Evolutionary conservation across 2,888 invertebrate species (phyloP).

Genomic region (Ectobius pallidus): DNA sequence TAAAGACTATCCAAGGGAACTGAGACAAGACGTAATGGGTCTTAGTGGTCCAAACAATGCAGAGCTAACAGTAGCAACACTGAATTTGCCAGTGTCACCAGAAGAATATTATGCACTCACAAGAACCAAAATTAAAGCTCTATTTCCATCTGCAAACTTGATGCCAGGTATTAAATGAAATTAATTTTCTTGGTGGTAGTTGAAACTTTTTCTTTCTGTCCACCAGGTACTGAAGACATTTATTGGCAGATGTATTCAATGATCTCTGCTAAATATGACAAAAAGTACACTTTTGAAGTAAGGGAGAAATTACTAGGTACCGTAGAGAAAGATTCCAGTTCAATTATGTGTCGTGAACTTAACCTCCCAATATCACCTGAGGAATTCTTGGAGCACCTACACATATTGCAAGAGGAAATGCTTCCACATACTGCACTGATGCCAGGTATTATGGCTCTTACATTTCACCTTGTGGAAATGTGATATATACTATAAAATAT

Average conservation of each 20-base stretch:
- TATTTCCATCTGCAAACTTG: slow-evolving; percentile 23
- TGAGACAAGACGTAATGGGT: slow-evolving; percentile 78
- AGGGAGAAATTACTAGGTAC: slow-evolving; percentile 79
- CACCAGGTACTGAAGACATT: slow-evolving; percentile 80
- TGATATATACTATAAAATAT: too few species aligned
- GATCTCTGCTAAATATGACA: slow-evolving; percentile 74
- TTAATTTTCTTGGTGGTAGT: not conserved
- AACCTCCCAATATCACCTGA: slow-evolving; percentile 69
- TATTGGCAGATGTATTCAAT: slow-evolving; percentile 76
- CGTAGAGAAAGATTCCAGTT: slow-evolving; percentile 70
- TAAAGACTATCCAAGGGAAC: slow-evolving; percentile 76
- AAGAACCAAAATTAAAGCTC: not conserved
- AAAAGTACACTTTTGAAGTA: slow-evolving; percentile 78
- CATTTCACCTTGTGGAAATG: too few species aligned
- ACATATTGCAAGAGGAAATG: slow-evolving; percentile 63
- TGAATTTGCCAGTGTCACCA: slow-evolving; percentile 70
- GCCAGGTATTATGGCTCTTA: slow-evolving; percentile 63
- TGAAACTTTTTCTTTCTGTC: slow-evolving; percentile 42
- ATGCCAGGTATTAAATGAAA: slow-evolving; percentile 30
- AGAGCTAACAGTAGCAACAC: slow-evolving; percentile 68
- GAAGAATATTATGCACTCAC: slow-evolving; percentile 61
- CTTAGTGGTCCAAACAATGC: slow-evolving; percentile 73
- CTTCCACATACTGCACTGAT: slow-evolving; percentile 67
- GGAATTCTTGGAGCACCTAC: slow-evolving; percentile 68
- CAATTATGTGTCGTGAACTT: slow-evolving; percentile 70